Evolutionary conservation across 1,140 invertebrate species (phyloP).

Genomic region (Rhyzopertha dominica): DNA sequence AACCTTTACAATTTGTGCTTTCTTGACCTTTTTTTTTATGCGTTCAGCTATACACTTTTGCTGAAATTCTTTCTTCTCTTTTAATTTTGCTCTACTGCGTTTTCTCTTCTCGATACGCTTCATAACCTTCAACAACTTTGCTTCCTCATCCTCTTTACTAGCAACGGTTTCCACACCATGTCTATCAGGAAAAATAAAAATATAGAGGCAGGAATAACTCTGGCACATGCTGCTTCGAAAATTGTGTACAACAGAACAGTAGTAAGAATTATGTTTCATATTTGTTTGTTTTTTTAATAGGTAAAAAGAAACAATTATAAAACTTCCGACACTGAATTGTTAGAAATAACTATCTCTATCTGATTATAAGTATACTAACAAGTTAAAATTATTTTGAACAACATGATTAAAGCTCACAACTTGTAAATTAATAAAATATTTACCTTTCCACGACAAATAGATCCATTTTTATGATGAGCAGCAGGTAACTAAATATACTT

Average conservation of each 20-base stretch:
- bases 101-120: slow-evolving; percentile 36
- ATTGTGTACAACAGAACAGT: too few species aligned
- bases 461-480: slow-evolving; percentile 38
- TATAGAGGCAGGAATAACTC: slow-evolving; percentile 1
- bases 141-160: slow-evolving; percentile 26
- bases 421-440: slow-evolving; percentile 10
- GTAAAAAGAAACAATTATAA: too few species aligned
- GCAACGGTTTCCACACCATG: slow-evolving; percentile 15
- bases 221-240: too few species aligned
- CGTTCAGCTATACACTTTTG: slow-evolving; percentile 23
- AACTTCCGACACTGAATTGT: too few species aligned
- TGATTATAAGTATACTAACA: too few species aligned
- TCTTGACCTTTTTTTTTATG: slow-evolving; percentile 23
- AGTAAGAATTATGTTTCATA: slow-evolving; percentile 4
- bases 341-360: too few species aligned
- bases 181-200: slow-evolving; percentile 21
- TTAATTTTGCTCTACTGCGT: slow-evolving; percentile 26
- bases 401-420: too few species aligned
- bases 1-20: slow-evolving; percentile 16
- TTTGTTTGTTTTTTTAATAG: not conserved
- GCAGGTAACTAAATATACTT: too few species aligned
- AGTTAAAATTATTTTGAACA: too few species aligned
- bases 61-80: slow-evolving; percentile 19
- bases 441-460: slow-evolving; percentile 40
- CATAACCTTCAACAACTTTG: slow-evolving; percentile 29